These are phyloP conservation scores for Drosophila kuntzei DNA, from an alignment of 2,888 invertebrate species.

Conservation along the genomic window DNA sequence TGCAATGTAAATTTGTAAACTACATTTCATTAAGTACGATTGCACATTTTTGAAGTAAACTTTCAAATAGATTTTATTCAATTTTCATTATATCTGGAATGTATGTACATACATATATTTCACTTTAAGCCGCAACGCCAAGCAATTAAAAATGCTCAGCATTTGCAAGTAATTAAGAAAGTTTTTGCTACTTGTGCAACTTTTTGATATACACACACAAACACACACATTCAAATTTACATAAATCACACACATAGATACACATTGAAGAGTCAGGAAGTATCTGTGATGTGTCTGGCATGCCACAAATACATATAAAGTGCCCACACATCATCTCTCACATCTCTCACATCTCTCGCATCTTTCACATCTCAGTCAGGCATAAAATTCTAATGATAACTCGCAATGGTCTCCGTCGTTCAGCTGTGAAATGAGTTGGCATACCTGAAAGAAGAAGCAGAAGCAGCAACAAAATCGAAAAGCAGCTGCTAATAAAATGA, in stretches of 20 bases:
- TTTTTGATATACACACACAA: constrained; percentile 3
- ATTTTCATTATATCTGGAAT: constrained; percentile 8
- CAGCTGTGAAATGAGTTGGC: constrained; percentile 65
- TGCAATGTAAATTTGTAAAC: constrained; percentile 5
- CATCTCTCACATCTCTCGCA: constrained; percentile 22
- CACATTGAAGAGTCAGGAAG: not conserved
- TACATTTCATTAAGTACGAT: constrained; percentile 5
- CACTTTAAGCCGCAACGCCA: constrained; percentile 1
- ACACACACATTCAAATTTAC: not conserved
- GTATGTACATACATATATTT: constrained; percentile 1
- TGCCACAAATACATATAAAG: constrained; percentile 4
- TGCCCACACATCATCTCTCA: constrained; percentile 11
- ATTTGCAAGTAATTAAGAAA: constrained; percentile 40
- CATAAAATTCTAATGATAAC: constrained; percentile 59
- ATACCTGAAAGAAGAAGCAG: constrained; percentile 9
- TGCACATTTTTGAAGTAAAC: constrained; percentile 13
- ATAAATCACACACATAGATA: not conserved
- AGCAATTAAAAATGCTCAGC: constrained; percentile 38
- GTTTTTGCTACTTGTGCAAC: constrained; percentile 22
- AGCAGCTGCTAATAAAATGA: constrained; percentile 64
- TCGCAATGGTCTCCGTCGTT: constrained; percentile 38
- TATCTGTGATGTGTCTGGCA: constrained; percentile 2
- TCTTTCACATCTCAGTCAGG: constrained; percentile 34
- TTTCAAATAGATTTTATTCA: constrained; percentile 13
- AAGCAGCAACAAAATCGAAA: not conserved